Conservation (phyloP, 2,113 vertebrate genomes). For the Malurus cyaneus region DNA sequence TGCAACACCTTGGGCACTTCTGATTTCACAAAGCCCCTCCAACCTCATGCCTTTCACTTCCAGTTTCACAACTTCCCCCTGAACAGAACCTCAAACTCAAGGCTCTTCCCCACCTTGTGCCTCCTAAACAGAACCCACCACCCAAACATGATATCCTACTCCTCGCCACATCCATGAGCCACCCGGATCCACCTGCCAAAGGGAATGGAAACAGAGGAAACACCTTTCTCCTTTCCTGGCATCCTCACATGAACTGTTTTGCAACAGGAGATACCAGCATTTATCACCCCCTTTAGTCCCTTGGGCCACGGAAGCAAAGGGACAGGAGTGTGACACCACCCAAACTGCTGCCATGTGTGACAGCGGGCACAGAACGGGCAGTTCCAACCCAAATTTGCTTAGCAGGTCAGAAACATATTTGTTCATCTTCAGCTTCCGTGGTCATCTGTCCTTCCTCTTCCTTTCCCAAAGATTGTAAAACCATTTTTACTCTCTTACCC, state of each 20-base stretch:
- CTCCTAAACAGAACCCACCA: neutral
- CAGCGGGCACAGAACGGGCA: neutral
- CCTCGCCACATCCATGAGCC: neutral
- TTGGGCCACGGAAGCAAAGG: neutral
- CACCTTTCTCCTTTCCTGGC: neutral
- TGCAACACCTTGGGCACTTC: neutral
- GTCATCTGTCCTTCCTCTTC: constrained; percentile 23
- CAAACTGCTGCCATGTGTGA: neutral
- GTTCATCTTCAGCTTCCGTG: neutral
- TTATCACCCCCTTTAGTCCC: neutral
- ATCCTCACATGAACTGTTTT: neutral
- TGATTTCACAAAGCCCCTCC: neutral
- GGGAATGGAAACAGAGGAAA: neutral
- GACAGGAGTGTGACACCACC: neutral
- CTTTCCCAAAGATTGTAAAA: neutral
- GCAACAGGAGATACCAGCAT: neutral
- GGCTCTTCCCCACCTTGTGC: neutral
- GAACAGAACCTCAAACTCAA: neutral
- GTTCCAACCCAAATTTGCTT: neutral
- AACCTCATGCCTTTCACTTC: neutral
- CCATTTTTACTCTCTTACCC: neutral
- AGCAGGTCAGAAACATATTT: neutral
- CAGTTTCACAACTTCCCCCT: neutral
- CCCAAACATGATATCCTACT: neutral
- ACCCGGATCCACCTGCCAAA: neutral